A percentile compares a stretch with the other conserved stretches of the same genome.
phyloP scores from a whole-genome alignment of 2,113 vertebrate genomes.

The Rhabdornis inornatus region DNA sequence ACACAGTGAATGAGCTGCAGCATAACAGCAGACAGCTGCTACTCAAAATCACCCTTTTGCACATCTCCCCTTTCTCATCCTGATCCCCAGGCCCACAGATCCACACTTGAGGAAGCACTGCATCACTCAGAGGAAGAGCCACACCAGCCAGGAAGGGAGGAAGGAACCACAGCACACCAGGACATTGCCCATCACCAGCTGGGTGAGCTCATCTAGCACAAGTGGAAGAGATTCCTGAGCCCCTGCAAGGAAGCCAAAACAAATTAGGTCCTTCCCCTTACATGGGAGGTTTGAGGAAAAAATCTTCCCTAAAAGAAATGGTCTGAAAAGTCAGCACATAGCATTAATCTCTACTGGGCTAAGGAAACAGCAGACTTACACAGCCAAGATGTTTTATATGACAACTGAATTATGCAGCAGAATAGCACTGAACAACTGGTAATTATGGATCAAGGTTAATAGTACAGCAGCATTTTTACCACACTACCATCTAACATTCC shows the following conservation, averaged over 20 bases:
- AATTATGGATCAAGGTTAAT: constrained; percentile 13
- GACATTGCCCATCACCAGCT: background rate
- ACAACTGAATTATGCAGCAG: constrained; percentile 29
- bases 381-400: constrained; percentile 4
- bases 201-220: rapidly evolving
- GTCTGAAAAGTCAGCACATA: background rate
- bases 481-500: background rate
- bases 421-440: background rate
- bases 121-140: background rate
- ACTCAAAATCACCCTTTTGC: background rate
- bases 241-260: background rate
- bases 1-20: rapidly evolving
- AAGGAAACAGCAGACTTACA: constrained; percentile 3
- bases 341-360: background rate
- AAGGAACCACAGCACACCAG: background rate
- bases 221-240: background rate
- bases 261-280: background rate
- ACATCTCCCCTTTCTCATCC: background rate
- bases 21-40: background rate
- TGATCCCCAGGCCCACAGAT: background rate
- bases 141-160: background rate
- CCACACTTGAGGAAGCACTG: background rate
- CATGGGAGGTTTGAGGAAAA: background rate
- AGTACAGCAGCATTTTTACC: constrained; percentile 1
- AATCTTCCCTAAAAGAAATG: background rate